Percentiles rank a stretch among this genome's conserved stretches.
Conservation (phyloP, 1,140 invertebrate species). For the Euura saliciscinereae region DNA sequence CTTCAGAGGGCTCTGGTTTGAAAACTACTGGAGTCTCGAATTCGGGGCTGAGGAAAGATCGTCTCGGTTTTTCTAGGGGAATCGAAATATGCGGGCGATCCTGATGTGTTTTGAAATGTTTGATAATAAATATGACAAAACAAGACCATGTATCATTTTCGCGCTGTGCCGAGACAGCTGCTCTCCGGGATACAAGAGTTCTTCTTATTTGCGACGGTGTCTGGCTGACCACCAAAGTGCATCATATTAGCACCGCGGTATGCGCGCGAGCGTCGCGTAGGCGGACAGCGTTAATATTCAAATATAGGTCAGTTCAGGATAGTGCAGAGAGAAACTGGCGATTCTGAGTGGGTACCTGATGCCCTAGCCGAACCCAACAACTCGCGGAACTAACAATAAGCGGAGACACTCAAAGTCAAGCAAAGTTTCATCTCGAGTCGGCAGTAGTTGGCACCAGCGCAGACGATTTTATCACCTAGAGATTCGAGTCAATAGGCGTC, state of each 20-base stretch:
- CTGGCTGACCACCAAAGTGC: slow-evolving; percentile 12
- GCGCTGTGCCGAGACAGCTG: no score
- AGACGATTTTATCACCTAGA: background rate
- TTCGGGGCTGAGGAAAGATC: no score
- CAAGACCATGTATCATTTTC: no score
- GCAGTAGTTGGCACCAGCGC: background rate
- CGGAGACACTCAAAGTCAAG: background rate
- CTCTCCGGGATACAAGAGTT: no score
- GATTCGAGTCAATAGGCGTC: slow-evolving; percentile 4
- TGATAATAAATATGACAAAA: no score
- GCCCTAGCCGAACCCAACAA: background rate
- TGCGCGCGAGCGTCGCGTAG: background rate
- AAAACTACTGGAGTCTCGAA: no score
- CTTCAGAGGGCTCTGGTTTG: no score
- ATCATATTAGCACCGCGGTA: slow-evolving; percentile 9
- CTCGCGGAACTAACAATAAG: background rate
- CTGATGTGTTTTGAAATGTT: no score
- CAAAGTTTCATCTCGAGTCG: background rate
- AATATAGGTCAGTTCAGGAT: background rate
- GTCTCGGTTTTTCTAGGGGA: no score
- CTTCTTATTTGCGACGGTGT: no score
- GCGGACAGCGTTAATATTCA: slow-evolving; percentile 5
- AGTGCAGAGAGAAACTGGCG: background rate
- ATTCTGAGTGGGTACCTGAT: background rate
- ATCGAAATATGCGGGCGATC: no score